Percentiles rank a stretch among this genome's conserved stretches.
phyloP scores from a whole-genome alignment of 2,113 vertebrate genomes.

The Rhea pennata region DNA sequence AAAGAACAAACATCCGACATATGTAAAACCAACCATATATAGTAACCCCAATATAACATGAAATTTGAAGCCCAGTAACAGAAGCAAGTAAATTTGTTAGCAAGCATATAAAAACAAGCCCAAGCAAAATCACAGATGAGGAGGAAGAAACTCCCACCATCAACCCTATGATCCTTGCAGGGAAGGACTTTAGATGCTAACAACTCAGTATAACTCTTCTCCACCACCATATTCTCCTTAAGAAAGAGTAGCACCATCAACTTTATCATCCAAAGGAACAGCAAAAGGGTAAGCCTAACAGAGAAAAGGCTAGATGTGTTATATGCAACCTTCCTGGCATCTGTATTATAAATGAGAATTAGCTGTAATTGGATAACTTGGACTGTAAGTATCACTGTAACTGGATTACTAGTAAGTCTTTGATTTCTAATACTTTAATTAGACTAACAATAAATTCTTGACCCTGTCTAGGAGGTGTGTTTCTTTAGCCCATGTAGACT shows the following conservation, averaged over 20 bases:
- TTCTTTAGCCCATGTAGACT: neutral
- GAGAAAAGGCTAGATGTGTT: neutral
- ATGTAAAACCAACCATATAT: neutral
- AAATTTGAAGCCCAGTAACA: neutral
- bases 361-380: neutral
- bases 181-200: neutral
- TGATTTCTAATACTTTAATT: neutral
- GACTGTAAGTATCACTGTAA: neutral
- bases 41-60: rapidly evolving
- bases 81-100: neutral
- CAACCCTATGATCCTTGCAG: neutral
- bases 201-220: rapidly evolving
- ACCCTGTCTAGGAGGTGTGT: neutral
- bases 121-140: neutral
- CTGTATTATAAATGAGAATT: neutral
- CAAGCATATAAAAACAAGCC: neutral
- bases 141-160: neutral
- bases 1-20: neutral
- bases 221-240: neutral
- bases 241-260: neutral
- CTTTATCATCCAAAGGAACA: neutral
- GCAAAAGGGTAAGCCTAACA: neutral
- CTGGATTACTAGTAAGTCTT: neutral
- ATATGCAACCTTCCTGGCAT: neutral
- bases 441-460: neutral